phyloP scores from a whole-genome alignment of 2,888 invertebrate genomes.

The Cantharis rufa region DNA sequence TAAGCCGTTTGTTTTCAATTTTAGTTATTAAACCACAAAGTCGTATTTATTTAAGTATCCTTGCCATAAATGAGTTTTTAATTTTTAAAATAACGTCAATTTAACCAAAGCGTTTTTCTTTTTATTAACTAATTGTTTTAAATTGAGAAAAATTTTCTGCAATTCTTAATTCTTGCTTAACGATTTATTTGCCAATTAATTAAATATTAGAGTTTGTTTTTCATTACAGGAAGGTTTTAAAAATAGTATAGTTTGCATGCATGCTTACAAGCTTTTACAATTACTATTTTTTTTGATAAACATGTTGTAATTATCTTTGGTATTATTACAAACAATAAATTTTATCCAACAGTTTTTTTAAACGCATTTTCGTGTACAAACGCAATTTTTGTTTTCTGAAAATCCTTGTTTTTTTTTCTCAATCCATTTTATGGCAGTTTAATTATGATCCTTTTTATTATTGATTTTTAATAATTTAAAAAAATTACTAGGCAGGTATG shows the following conservation, averaged over 20 bases:
- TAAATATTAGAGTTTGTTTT: background rate
- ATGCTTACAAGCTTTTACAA: background rate
- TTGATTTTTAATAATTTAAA: background rate
- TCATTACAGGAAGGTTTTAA: background rate
- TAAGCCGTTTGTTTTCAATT: background rate
- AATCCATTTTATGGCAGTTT: background rate
- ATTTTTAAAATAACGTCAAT: background rate
- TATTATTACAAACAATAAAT: background rate
- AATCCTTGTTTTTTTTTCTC: background rate
- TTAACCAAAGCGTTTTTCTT: background rate
- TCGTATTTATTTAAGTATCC: background rate
- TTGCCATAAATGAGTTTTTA: background rate
- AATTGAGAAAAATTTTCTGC: background rate
- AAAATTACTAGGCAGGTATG: background rate
- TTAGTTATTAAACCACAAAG: background rate
- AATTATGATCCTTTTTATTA: background rate
- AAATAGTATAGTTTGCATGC: background rate
- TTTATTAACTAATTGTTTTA: background rate
- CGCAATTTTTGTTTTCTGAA: background rate
- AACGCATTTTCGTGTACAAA: background rate
- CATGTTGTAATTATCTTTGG: background rate
- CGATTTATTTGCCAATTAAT: background rate
- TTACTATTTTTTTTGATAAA: background rate
- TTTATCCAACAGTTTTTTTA: background rate
- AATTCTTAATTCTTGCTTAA: background rate